A percentile compares a stretch with the other conserved stretches of the same genome.
Evolutionary conservation across 1,140 invertebrate species (phyloP).

Genomic region (Rhizoglyphus robini): DNA sequence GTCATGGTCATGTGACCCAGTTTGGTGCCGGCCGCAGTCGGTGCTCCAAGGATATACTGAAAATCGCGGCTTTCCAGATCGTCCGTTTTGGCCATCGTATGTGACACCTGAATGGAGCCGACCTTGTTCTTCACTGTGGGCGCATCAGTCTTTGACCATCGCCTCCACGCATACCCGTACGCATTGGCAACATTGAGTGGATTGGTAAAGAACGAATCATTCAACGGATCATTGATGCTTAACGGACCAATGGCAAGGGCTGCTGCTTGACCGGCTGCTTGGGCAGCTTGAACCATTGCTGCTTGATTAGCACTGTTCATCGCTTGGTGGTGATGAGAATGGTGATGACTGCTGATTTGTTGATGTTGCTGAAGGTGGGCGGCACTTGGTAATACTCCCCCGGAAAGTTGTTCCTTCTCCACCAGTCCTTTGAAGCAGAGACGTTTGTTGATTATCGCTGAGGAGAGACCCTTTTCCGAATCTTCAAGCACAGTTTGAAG

Average conservation of each 20-base stretch:
- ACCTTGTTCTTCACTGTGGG: slow-evolving; percentile 10
- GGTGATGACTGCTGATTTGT: neutral
- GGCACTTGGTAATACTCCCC: no score
- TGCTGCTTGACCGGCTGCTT: neutral
- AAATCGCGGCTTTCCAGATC: slow-evolving; percentile 38
- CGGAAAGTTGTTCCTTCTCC: neutral
- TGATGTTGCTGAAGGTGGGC: neutral
- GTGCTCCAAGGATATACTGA: slow-evolving; percentile 83
- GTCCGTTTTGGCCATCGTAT: slow-evolving; percentile 8
- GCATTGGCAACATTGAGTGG: neutral
- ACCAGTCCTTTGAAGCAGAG: neutral
- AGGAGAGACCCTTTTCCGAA: neutral
- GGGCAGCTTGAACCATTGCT: neutral
- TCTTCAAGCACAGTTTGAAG: neutral
- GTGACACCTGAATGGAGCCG: slow-evolving; percentile 15
- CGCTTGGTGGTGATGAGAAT: no score
- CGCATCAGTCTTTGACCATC: slow-evolving; percentile 16
- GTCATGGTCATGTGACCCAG: slow-evolving; percentile 87
- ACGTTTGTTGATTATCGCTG: neutral
- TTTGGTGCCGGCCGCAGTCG: slow-evolving; percentile 88
- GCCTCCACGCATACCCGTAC: slow-evolving; percentile 16
- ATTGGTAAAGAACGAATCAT: neutral
- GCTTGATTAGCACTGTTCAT: neutral
- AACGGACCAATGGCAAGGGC: neutral
- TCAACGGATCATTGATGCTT: neutral